Evolutionary conservation across 2,888 invertebrate genomes (phyloP).

Genomic region (Beris morrisii): DNA sequence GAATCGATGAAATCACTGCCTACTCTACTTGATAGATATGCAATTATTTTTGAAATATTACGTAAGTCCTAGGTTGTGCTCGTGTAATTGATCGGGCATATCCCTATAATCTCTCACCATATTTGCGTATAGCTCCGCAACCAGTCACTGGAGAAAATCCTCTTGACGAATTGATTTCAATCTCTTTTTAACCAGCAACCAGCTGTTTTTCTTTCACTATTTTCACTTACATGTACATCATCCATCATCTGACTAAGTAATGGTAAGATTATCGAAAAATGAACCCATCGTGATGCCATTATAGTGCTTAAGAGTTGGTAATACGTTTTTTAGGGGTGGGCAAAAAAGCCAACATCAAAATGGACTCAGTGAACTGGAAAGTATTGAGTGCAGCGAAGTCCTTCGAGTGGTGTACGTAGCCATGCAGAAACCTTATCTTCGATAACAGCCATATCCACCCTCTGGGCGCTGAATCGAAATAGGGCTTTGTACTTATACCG

Average conservation of each 20-base stretch:
- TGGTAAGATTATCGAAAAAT: slow-evolving; percentile 10
- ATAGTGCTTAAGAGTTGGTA: slow-evolving; percentile 8
- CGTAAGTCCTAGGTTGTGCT: no score
- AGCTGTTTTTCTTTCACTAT: neutral
- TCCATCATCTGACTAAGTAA: slow-evolving; percentile 11
- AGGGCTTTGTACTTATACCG: no score
- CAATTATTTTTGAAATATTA: no score
- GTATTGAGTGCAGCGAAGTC: slow-evolving; percentile 21
- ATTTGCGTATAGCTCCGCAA: neutral
- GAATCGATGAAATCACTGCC: no score
- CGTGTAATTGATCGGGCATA: no score
- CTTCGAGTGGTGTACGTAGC: slow-evolving; percentile 3
- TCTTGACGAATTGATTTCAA: slow-evolving; percentile 13
- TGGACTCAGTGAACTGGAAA: slow-evolving; percentile 22
- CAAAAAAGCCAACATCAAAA: slow-evolving; percentile 15
- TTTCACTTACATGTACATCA: slow-evolving; percentile 8
- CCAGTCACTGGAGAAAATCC: slow-evolving; percentile 1
- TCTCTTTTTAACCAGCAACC: slow-evolving; percentile 12
- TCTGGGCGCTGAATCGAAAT: neutral
- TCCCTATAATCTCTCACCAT: no score
- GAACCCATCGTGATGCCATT: slow-evolving; percentile 11
- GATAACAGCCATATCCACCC: slow-evolving; percentile 7
- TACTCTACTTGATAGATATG: no score
- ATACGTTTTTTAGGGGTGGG: neutral
- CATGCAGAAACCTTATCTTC: slow-evolving; percentile 16